These are phyloP conservation scores for Platysteira castanea DNA, from an alignment of 2,113 vertebrate genomes.

Conservation along the genomic window DNA sequence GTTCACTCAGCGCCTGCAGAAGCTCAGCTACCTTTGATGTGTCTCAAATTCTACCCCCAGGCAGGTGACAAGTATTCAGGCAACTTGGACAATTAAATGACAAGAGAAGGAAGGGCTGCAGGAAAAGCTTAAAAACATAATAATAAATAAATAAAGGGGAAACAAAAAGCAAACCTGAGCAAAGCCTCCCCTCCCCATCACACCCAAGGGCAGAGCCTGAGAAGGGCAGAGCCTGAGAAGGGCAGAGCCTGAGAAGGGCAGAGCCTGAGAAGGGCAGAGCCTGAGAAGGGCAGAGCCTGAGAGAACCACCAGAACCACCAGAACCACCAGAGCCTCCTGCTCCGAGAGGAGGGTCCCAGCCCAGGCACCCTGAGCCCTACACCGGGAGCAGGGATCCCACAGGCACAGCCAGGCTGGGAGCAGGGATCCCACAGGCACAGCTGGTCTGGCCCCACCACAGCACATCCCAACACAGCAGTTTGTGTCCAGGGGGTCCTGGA, in stretches of 20 bases:
- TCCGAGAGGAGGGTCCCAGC: not conserved
- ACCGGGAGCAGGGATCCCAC: not conserved
- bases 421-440: not conserved
- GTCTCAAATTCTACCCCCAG: constrained; percentile 10
- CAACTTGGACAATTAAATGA: not conserved
- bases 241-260: no score
- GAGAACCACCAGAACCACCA: not conserved
- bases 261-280: not conserved
- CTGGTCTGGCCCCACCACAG: not conserved
- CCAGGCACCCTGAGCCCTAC: not conserved
- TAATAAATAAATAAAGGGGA: not conserved
- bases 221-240: no score
- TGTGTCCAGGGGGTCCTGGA: not conserved
- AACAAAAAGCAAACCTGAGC: not conserved
- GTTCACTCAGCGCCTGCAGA: not conserved
- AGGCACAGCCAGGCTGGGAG: not conserved
- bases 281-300: not conserved
- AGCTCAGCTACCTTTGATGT: not conserved
- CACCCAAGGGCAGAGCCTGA: not conserved
- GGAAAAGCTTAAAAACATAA: not conserved
- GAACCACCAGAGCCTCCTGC: not conserved
- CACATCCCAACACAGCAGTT: not conserved
- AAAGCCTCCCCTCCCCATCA: not conserved
- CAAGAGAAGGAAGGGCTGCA: not conserved
- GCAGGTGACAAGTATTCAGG: not conserved